Percentiles rank a stretch among this genome's conserved stretches.
phyloP scores from a whole-genome alignment of 2,888 invertebrate genomes.

The Pollenia griseotomentosa region DNA sequence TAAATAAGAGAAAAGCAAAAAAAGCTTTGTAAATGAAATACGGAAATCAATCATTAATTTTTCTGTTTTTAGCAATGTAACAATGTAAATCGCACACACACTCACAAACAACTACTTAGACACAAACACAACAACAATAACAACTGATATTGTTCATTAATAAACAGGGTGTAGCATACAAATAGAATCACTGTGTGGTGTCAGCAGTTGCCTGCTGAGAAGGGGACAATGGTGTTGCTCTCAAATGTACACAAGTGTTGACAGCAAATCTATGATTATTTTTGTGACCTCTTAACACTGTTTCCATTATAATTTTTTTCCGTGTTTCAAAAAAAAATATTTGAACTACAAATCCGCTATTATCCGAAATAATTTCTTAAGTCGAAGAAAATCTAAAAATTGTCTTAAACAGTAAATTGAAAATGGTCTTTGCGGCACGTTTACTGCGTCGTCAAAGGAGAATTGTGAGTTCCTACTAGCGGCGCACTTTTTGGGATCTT shows the following conservation, averaged over 20 bases:
- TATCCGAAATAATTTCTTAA: too few species aligned
- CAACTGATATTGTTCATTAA: neutral
- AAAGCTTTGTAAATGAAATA: conserved; percentile 60
- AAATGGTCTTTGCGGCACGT: too few species aligned
- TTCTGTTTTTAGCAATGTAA: conserved; percentile 75
- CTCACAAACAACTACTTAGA: conserved; percentile 1
- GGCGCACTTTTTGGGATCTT: too few species aligned
- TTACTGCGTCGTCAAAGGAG: too few species aligned
- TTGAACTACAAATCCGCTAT: too few species aligned
- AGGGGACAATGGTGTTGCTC: conserved; percentile 15
- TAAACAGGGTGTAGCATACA: conserved; percentile 36
- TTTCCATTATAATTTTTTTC: neutral
- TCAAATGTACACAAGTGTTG: conserved; percentile 48
- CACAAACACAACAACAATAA: neutral
- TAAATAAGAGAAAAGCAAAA: conserved; percentile 23
- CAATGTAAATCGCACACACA: conserved; percentile 17
- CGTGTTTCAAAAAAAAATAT: too few species aligned
- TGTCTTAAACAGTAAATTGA: too few species aligned
- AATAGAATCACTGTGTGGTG: conserved; percentile 59
- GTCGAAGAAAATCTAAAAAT: too few species aligned
- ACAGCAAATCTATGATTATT: conserved; percentile 56
- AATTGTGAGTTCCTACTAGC: too few species aligned
- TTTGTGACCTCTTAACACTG: conserved; percentile 39
- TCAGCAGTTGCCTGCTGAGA: conserved; percentile 43
- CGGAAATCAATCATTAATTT: conserved; percentile 79